A percentile compares a stretch with the other conserved stretches of the same genome.
Conservation (phyloP, 2,113 vertebrate genomes). For the Montifringilla adamsi region DNA sequence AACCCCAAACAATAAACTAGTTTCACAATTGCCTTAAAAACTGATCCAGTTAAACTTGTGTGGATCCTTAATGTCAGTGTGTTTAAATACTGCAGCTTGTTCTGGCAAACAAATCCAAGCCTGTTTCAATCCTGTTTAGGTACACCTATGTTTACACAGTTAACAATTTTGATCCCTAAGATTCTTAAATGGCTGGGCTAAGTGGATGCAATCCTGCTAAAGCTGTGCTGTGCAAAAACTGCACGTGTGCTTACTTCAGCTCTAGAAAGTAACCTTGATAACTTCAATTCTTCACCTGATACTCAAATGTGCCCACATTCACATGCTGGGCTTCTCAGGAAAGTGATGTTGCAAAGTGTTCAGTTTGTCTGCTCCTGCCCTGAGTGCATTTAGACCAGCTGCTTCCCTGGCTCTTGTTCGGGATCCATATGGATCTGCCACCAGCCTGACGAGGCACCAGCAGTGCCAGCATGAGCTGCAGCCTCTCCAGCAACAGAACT, state of each 20-base stretch:
- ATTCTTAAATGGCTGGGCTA: neutral
- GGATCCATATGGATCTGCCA: rapidly evolving
- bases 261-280: neutral
- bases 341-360: rapidly evolving
- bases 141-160: neutral
- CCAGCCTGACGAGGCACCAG: rapidly evolving
- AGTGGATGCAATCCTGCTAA: neutral
- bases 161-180: neutral
- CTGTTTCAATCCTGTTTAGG: neutral
- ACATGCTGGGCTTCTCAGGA: neutral
- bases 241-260: neutral
- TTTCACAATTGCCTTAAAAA: neutral
- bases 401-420: neutral
- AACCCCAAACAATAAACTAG: neutral
- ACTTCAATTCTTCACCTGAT: neutral
- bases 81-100: neutral
- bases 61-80: neutral
- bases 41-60: neutral
- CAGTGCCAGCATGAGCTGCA: neutral
- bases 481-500: neutral
- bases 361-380: neutral
- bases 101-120: neutral
- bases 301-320: rapidly evolving
- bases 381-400: rapidly evolving
- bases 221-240: neutral